These are phyloP conservation scores for Falco naumanni DNA, from an alignment of 2,797 vertebrate species.

Conservation along the genomic window DNA sequence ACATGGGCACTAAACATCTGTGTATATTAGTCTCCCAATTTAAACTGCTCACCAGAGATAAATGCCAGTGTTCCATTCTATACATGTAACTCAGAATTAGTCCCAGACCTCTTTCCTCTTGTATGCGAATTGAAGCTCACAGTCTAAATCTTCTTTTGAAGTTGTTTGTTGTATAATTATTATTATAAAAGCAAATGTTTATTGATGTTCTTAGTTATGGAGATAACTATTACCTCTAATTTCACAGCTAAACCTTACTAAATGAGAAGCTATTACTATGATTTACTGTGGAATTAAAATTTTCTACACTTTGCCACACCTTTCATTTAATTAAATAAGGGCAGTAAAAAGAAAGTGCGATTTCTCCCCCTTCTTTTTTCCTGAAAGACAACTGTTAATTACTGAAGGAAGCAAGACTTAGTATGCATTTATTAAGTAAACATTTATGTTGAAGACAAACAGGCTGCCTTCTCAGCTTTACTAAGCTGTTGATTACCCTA, in stretches of 20 bases:
- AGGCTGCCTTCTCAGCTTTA: background rate
- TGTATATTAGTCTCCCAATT: background rate
- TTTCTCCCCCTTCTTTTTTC: background rate
- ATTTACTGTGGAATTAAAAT: constrained; percentile 53
- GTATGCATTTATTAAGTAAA: background rate
- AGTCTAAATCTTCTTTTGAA: background rate
- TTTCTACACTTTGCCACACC: constrained; percentile 47
- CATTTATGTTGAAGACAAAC: background rate
- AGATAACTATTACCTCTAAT: constrained; percentile 39
- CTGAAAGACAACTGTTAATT: background rate
- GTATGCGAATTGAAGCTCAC: background rate
- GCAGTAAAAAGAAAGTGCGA: constrained; percentile 7
- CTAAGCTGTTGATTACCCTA: background rate
- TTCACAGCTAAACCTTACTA: constrained; percentile 47
- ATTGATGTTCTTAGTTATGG: constrained; percentile 20
- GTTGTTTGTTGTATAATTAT: constrained; percentile 8
- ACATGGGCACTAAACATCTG: background rate
- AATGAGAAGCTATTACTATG: constrained; percentile 22
- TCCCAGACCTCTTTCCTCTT: background rate
- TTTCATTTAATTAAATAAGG: constrained; percentile 50
- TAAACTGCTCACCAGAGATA: background rate
- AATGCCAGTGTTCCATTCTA: background rate
- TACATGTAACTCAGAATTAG: background rate
- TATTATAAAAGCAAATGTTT: constrained; percentile 27
- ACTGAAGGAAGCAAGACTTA: background rate